Base-by-base conservation (phyloP, 1,140 invertebrate genomes). In the Procambarus virginalis region DNA sequence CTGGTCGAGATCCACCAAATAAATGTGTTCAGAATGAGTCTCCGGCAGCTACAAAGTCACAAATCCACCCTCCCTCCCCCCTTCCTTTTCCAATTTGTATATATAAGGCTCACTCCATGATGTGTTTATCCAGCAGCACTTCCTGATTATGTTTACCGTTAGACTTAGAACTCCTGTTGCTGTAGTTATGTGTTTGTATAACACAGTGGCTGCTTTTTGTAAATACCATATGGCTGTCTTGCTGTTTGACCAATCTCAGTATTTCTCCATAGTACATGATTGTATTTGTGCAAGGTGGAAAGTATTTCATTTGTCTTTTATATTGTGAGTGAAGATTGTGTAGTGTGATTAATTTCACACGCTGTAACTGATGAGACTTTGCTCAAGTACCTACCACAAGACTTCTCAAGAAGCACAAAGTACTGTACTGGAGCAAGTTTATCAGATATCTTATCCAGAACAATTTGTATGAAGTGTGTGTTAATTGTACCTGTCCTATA, bases 1-100 rank as follows among this genome's bases (percentile, higher is more conserved):
- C 84, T 86, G 84, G 84, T 86, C 84, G 84, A 86, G 84, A 86
- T 86, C 84, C 84, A 86, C 84, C 84, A 86, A 76, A 77, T 78
- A 78, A 55, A 86, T 86, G 84, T 86, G 84, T 86, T 86, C 84
- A 86, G 75, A 78, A 76, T 86, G 84, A 86, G 84, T 86, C 84
- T 86, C 84, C 84, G 84, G 84, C 84, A 86, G 75, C 51, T 86
- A 86, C 75, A 60, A 86, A 70, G 70, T 77, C 81, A 83, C 81
- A 83, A 64, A 45, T 48, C 80, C 34, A 6, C 46, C 34, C 64
- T 22, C 81, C 64, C n/a, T 22, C 22, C 45, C 34, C 20, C 20
- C 60, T 17, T 1, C 60, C 60, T 17, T 17, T 64, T 64, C 60
- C 81, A 83, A 68, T 83, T 83, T 83, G 55, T 83, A 49, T 84